A percentile compares a stretch with the other conserved stretches of the same genome.
These are phyloP conservation scores for Pantala flavescens DNA, from an alignment of 1,140 invertebrate genomes.

Conservation along the genomic window DNA sequence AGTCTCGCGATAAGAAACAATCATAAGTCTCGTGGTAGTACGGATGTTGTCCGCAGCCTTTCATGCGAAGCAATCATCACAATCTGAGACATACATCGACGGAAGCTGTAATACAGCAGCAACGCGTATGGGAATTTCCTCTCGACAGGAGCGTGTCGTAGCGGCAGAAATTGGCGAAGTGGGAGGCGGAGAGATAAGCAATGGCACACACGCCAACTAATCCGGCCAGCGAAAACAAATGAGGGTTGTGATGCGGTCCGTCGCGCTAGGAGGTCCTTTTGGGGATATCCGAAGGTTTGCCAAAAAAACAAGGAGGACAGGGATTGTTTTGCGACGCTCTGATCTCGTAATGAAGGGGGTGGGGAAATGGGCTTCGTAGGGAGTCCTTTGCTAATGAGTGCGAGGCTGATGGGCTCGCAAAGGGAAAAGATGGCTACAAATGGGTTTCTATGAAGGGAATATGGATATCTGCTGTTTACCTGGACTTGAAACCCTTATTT, in stretches of 20 bases:
- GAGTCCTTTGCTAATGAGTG: background rate
- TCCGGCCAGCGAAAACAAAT: background rate
- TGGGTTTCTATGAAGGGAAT: background rate
- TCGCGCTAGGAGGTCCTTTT: background rate
- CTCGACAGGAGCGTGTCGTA: too few relatives aligned
- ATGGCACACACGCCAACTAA: background rate
- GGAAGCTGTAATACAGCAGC: too few relatives aligned
- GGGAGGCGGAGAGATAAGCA: background rate
- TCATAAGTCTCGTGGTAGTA: too few relatives aligned
- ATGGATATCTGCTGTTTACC: constrained; percentile 1
- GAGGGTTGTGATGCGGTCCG: background rate
- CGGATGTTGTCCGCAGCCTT: too few relatives aligned
- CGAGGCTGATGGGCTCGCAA: constrained; percentile 1
- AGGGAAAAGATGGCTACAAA: constrained; percentile 5
- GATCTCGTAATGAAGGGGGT: background rate
- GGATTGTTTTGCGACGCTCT: background rate
- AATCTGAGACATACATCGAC: too few relatives aligned
- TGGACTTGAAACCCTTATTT: background rate
- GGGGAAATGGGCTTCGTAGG: background rate
- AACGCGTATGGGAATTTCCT: too few relatives aligned
- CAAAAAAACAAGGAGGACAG: background rate
- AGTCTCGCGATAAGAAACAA: too few relatives aligned
- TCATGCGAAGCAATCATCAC: too few relatives aligned
- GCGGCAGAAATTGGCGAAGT: background rate
- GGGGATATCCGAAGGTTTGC: background rate